A percentile compares a stretch with the other conserved stretches of the same genome.
Evolutionary conservation across 1,140 invertebrate genomes (phyloP).

Genomic region (Rhagoletis zephyria): DNA sequence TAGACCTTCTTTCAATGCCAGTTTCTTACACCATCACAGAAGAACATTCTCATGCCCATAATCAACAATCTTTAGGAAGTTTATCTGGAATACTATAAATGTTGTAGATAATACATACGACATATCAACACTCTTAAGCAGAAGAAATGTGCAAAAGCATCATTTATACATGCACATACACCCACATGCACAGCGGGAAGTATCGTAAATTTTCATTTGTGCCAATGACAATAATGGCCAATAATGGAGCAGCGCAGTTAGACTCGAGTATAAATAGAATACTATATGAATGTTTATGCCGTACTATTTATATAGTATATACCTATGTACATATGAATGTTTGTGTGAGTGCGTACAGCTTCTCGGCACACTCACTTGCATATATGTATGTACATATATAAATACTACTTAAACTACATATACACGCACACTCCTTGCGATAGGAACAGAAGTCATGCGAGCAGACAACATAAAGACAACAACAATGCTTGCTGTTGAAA

Average conservation of each 20-base stretch:
- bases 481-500: neutral
- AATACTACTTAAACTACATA: too few species aligned
- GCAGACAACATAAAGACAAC: neutral
- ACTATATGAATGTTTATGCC: neutral
- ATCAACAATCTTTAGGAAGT: too few species aligned
- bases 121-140: neutral
- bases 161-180: constrained; percentile 5
- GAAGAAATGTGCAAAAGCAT: neutral
- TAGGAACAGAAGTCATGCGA: neutral
- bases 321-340: neutral
- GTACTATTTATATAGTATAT: neutral
- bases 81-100: too few species aligned
- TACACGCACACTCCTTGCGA: neutral
- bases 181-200: neutral
- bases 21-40: too few species aligned
- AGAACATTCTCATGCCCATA: neutral
- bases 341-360: neutral
- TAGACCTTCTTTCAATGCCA: too few species aligned
- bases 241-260: constrained; percentile 37
- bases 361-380: too few species aligned
- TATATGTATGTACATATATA: too few species aligned
- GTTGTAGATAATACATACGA: neutral
- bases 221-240: constrained; percentile 51
- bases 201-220: constrained; percentile 52
- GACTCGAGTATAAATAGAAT: constrained; percentile 36